Base-by-base conservation (phyloP, 2,113 vertebrate species). In the Rhinoderma darwinii region DNA sequence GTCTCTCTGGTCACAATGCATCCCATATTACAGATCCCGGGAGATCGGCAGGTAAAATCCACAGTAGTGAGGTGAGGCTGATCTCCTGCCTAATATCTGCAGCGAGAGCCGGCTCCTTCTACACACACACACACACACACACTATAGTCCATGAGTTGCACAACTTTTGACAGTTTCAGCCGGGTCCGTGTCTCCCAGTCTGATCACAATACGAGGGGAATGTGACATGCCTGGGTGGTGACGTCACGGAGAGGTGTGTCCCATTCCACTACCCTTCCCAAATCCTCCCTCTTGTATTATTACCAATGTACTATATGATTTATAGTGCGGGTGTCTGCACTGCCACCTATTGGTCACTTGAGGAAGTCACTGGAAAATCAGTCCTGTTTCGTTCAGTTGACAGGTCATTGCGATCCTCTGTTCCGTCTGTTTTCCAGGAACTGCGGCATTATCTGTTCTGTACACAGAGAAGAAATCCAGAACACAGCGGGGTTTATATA, bases 81-180 rank as follows among this genome's bases (percentile, higher is more conserved):
- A 70, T 10, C 18, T 22, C 59, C 56, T 43, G 18, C 30, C 50
- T 22, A 17, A 51, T 56, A 32, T 72, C 66, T 7, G 1, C 17
- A 35, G 17, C 70, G 61, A 51, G 1, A 54, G 41, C 37, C 22
- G 41, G 6, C 50, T 68, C n/a, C 35, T 56, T 27, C 17, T 39
- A 82, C 22, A 20, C 81, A 51, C 84, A 47, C 74, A 25, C 11
- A 9, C 30, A 82, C 22, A 20, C 81, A 51, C 84, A 47, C 74
- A 25, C 11, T 56, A 77, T 41, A 44, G 61, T 70, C 84, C 85
- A 59, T 37, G 66, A 81, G 63, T 86, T 87, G 51, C 22, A 44
- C 56, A 87, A 87, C 63, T 87, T 87, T 87, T 87, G 85, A 87
- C 85, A 87, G 85, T 54, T 72, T 56, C 61, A 87, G 85, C 77